Percentiles rank a stretch among this genome's conserved stretches.
These are phyloP conservation scores for Allophyes oxyacanthae DNA, from an alignment of 2,888 invertebrate species.

Conservation along the genomic window DNA sequence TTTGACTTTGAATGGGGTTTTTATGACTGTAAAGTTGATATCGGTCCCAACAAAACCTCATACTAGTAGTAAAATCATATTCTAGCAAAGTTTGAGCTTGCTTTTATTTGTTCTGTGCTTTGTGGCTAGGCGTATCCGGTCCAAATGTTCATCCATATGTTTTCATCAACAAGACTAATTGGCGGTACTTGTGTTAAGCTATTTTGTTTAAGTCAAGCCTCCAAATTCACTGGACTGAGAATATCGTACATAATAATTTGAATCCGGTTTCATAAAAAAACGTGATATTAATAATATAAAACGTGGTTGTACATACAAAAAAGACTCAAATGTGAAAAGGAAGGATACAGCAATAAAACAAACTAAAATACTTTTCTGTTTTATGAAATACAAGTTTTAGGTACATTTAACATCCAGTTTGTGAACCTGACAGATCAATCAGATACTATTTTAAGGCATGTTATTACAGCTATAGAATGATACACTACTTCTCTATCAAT, in stretches of 20 bases:
- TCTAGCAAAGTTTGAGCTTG: too few species aligned
- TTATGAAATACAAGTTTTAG: background rate
- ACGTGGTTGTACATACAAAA: constrained; percentile 11
- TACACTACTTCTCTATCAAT: too few species aligned
- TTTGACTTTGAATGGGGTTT: too few species aligned
- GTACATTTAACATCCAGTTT: too few species aligned
- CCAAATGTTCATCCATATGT: constrained; percentile 17
- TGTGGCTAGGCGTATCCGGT: background rate
- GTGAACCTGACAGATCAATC: too few species aligned
- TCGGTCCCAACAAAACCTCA: too few species aligned
- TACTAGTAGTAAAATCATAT: too few species aligned
- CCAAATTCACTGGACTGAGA: constrained; percentile 48
- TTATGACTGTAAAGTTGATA: too few species aligned
- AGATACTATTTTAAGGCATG: too few species aligned
- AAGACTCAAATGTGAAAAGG: background rate
- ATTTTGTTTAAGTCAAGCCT: constrained; percentile 28
- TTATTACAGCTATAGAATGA: too few species aligned
- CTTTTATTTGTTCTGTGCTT: too few species aligned
- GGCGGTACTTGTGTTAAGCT: constrained; percentile 30
- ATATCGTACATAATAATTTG: constrained; percentile 50
- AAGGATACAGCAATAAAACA: constrained; percentile 7
- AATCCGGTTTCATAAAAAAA: constrained; percentile 51
- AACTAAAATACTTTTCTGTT: too few species aligned
- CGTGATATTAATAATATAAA: constrained; percentile 1
- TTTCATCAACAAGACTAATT: constrained; percentile 43